A percentile compares a stretch with the other conserved stretches of the same genome.
Conservation (phyloP, 2,797 vertebrate genomes). For the Pagetopsis macropterus region DNA sequence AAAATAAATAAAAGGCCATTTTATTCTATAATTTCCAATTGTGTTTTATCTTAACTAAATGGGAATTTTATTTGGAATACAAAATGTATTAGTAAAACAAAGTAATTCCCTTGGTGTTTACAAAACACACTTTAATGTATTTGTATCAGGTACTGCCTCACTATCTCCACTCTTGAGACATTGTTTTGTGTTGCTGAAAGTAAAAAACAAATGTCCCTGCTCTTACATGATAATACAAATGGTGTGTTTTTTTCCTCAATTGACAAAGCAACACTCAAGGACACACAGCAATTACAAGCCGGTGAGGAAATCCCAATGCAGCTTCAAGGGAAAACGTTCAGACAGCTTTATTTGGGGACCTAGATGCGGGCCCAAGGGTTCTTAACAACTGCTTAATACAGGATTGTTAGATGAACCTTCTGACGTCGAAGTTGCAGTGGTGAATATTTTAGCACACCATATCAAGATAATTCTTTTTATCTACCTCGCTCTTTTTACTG, state of each 20-base stretch:
- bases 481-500: conserved; percentile 58
- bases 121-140: conserved; percentile 9
- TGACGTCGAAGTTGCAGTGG: conserved; percentile 32
- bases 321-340: conserved; percentile 62
- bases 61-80: neutral
- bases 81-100: neutral
- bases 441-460: conserved; percentile 74
- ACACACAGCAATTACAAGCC: conserved; percentile 36
- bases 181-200: conserved; percentile 26
- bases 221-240: conserved; percentile 51
- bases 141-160: conserved; percentile 14
- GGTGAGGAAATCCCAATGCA: conserved; percentile 52
- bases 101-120: conserved; percentile 16
- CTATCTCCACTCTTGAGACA: conserved; percentile 12
- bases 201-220: conserved; percentile 44
- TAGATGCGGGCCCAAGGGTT: conserved; percentile 52
- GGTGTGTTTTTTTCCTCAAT: conserved; percentile 22
- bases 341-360: conserved; percentile 66
- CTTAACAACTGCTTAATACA: conserved; percentile 56
- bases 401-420: conserved; percentile 63
- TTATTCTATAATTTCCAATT: neutral
- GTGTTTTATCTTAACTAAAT: neutral
- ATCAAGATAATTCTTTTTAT: conserved; percentile 70
- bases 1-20: conserved; percentile 20
- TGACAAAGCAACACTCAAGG: conserved; percentile 52